Evolutionary conservation across 2,797 vertebrate species (phyloP), one percentile per base, ranked within the genome.

Genomic region (Fistularia tabacaria): DNA sequence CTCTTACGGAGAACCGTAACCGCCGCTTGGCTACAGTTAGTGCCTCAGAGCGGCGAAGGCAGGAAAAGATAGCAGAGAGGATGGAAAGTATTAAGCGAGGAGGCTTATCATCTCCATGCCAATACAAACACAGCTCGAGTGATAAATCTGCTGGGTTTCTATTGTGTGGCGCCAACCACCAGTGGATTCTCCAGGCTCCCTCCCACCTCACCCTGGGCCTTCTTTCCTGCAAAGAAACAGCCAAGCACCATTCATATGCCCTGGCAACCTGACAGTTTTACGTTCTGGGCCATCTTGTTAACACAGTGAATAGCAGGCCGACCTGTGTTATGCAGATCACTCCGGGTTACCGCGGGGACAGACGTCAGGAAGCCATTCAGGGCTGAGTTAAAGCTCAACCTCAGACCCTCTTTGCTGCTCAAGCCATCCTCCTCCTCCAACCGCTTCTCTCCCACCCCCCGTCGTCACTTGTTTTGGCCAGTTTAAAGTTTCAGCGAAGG

Each of bases 261-360:
- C 46, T 66, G 80, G 59, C 63, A 44, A 73, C 71, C 68, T 81
- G 87, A 91, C 82, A 83, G 88, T 82, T 92, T 92, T 90, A 86
- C 90, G 90, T 89, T 87, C 91, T 66, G 67, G 76, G 79, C 83
- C 73, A 77, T 82, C 89, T 91, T 90, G 88, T 93, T 93, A 92
- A 92, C 86, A 91, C 86, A 83, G 76, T 84, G 84, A 92, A 92
- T 83, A 82, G 85, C 64, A 51, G 62, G 69, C 51, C 36, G 59
- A 76, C 86, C 83, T 89, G 86, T 91, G 90, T 88, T 86, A 94
- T 92, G 91, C 77, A 93, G 90, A 92, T 93, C 64, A 67, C 76
- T 84, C 85, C 81, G 84, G 93, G 89, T 93, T 92, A 92, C 86
- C 79, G 57, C 82, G 85, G 89, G 89, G 38, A 66, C 91, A 89